Evolutionary conservation across 1,140 invertebrate genomes (phyloP).

Genomic region (Wasmannia auropunctata): DNA sequence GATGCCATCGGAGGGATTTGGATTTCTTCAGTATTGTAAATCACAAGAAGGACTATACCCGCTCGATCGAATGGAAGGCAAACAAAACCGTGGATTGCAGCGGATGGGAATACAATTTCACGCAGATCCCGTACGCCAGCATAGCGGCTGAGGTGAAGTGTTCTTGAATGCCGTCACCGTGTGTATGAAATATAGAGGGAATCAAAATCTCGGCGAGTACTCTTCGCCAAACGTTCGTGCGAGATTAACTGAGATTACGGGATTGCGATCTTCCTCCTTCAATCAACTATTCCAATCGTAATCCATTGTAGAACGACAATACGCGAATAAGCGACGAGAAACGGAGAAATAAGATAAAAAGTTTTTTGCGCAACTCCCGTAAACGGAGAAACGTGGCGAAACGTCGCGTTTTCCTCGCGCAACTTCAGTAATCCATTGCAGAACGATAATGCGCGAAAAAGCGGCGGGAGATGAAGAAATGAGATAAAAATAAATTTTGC

Average conservation of each 20-base stretch:
- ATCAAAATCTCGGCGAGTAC: not conserved
- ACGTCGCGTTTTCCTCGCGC: not conserved
- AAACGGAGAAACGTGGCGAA: not conserved
- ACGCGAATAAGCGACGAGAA: not conserved
- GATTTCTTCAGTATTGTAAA: slow-evolving; percentile 72
- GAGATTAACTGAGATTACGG: slow-evolving; percentile 6
- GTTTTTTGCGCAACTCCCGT: not conserved
- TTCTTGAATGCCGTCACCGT: not conserved
- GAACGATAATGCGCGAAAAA: not conserved
- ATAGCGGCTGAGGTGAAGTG: slow-evolving; percentile 85
- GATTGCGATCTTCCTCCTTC: not conserved
- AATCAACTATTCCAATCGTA: not conserved
- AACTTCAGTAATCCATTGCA: not conserved
- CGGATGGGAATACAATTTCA: slow-evolving; percentile 86
- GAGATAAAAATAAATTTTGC: not conserved
- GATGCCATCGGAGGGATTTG: slow-evolving; percentile 78
- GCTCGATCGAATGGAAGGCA: slow-evolving; percentile 65
- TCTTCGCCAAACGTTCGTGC: not conserved
- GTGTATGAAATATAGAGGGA: not conserved
- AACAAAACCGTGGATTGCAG: slow-evolving; percentile 77
- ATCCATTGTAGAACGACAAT: not conserved
- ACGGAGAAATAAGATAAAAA: not conserved
- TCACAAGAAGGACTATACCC: slow-evolving; percentile 56
- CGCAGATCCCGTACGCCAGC: slow-evolving; percentile 84
- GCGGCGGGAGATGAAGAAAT: not conserved